These are phyloP conservation scores for Brachynemurus nebulosus DNA, from an alignment of 2,888 invertebrate genomes.

Conservation along the genomic window DNA sequence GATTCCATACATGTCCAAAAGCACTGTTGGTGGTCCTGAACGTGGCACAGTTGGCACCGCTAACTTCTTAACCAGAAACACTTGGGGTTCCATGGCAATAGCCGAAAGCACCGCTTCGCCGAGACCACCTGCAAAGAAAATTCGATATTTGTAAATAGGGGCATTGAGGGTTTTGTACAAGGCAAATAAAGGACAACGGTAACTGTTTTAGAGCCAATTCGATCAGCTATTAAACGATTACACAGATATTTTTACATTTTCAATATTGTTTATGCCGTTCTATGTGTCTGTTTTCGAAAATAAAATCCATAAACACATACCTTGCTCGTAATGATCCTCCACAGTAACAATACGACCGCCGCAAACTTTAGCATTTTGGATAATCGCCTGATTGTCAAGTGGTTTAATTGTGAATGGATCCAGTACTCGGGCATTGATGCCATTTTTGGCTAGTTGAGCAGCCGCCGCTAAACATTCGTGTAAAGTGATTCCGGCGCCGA, in stretches of 20 bases:
- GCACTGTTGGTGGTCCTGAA: conserved; percentile 76
- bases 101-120: conserved; percentile 90
- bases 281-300: too few relatives aligned
- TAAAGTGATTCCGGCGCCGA: conserved; percentile 90
- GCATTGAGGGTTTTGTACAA: too few relatives aligned
- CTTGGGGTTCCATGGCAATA: conserved; percentile 53
- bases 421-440: conserved; percentile 66
- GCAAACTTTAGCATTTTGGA: conserved; percentile 59
- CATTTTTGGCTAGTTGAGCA: conserved; percentile 50
- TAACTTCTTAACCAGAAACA: conserved; percentile 58
- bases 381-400: conserved; percentile 65
- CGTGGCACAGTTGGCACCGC: conserved; percentile 76
- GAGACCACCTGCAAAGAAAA: conserved; percentile 59
- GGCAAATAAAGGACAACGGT: too few relatives aligned
- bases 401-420: conserved; percentile 97
- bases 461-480: conserved; percentile 83
- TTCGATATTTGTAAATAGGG: conserved; percentile 7
- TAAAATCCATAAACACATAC: conserved; percentile 27
- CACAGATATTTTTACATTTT: too few relatives aligned
- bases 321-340: conserved; percentile 95
- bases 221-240: too few relatives aligned
- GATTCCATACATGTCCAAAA: conserved; percentile 83
- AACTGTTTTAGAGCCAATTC: too few relatives aligned
- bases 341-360: conserved; percentile 80
- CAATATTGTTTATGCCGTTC: too few relatives aligned